phyloP scores from a whole-genome alignment of 1,140 invertebrate species.

The Dermatophagoides farinae region DNA sequence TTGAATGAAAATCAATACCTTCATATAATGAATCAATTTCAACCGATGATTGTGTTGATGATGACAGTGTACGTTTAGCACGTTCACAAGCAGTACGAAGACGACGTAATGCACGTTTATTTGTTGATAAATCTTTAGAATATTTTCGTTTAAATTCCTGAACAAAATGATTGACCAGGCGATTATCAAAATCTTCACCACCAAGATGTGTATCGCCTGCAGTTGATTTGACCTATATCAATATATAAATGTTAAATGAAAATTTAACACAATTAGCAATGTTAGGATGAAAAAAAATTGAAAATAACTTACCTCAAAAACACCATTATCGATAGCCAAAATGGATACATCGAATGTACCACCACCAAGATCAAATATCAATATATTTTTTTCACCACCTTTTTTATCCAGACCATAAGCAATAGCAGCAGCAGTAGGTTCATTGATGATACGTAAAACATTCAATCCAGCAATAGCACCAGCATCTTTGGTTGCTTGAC shows the following conservation, averaged over 20 bases:
- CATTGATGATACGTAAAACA: conserved; percentile 83
- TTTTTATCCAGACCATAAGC: conserved; percentile 68
- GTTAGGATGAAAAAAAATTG: neutral
- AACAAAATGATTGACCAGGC: conserved; percentile 86
- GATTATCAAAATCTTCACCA: conserved; percentile 90
- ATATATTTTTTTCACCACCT: conserved; percentile 27
- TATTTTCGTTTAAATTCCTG: conserved; percentile 93
- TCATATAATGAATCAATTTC: conserved; percentile 88
- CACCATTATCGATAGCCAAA: conserved; percentile 81
- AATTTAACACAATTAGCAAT: no score
- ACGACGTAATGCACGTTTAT: conserved; percentile 73
- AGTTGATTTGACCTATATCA: conserved; percentile 47
- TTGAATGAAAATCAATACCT: conserved; percentile 88
- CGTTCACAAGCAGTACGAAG: conserved; percentile 81
- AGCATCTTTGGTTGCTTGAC: conserved; percentile 67
- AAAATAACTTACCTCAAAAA: conserved; percentile 47
- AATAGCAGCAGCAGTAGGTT: conserved; percentile 55
- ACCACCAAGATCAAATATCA: conserved; percentile 78
- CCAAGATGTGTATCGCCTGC: conserved; percentile 93
- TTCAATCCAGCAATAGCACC: conserved; percentile 61
- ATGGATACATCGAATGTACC: conserved; percentile 95
- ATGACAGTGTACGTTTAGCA: conserved; percentile 83
- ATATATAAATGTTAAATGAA: no score
- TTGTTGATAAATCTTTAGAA: conserved; percentile 73
- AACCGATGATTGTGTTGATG: conserved; percentile 62